Evolutionary conservation across 2,113 vertebrate genomes (phyloP).

Genomic region (Paratilapia polleni): DNA sequence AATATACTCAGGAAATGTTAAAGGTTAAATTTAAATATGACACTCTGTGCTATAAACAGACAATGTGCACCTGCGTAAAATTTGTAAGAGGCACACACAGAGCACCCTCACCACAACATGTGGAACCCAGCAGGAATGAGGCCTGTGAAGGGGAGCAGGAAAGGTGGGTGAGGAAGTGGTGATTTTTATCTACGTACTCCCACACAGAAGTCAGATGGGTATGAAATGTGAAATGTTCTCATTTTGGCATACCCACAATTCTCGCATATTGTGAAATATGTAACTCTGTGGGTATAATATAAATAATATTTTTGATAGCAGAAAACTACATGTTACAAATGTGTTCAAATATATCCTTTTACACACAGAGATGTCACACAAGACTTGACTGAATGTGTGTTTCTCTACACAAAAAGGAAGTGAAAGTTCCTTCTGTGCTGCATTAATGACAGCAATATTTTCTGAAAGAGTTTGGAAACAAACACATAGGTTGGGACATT

Average conservation of each 20-base stretch:
- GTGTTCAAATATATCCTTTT: not conserved
- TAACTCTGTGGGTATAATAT: not conserved
- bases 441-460: not conserved
- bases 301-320: not conserved
- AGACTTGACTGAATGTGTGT: not conserved
- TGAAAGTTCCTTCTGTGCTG: slow-evolving; percentile 2
- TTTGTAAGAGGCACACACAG: not conserved
- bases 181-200: slow-evolving; percentile 25
- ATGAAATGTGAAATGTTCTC: slow-evolving; percentile 4
- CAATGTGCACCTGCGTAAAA: slow-evolving; percentile 46
- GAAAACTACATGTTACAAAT: not conserved
- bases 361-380: not conserved
- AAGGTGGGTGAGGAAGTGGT: slow-evolving; percentile 72
- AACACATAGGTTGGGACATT: not conserved
- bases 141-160: slow-evolving; percentile 54
- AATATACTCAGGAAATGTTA: slow-evolving; percentile 50
- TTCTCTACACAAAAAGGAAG: slow-evolving; percentile 21
- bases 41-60: slow-evolving; percentile 46
- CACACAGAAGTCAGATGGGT: slow-evolving; percentile 46
- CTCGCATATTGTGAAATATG: not conserved
- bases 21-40: slow-evolving; percentile 68
- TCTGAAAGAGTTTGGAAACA: not conserved
- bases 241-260: slow-evolving; percentile 7
- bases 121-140: slow-evolving; percentile 50
- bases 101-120: slow-evolving; percentile 13